These are phyloP conservation scores for Drosophila oshimai DNA, from an alignment of 1,140 invertebrate genomes.

Conservation along the genomic window DNA sequence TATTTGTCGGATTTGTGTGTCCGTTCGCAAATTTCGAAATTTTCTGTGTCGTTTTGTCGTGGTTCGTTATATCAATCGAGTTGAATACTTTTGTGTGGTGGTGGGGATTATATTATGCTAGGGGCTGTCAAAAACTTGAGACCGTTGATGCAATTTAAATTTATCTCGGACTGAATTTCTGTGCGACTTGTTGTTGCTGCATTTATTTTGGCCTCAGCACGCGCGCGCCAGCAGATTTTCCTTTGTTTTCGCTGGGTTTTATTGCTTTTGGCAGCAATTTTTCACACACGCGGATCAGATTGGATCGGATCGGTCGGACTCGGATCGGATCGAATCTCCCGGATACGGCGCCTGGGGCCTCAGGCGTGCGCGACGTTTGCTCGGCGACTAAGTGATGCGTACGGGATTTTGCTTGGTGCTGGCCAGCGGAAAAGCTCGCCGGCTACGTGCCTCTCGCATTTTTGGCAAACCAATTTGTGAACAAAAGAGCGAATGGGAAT, in stretches of 20 bases:
- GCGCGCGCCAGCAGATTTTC: constrained; percentile 40
- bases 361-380: constrained; percentile 62
- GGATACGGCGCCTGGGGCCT: constrained; percentile 46
- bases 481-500: neutral
- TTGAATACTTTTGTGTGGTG: constrained; percentile 3
- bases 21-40: constrained; percentile 28
- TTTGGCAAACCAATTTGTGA: constrained; percentile 25
- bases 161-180: constrained; percentile 54
- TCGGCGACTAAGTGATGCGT: constrained; percentile 58
- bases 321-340: constrained; percentile 51
- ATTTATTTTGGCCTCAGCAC: constrained; percentile 63
- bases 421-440: constrained; percentile 55
- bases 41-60: constrained; percentile 40
- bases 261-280: constrained; percentile 48
- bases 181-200: constrained; percentile 25
- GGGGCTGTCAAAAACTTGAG: constrained; percentile 67
- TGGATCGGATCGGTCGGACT: constrained; percentile 14
- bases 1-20: constrained; percentile 28
- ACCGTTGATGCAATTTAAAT: constrained; percentile 69
- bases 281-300: constrained; percentile 26
- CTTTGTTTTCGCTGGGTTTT: constrained; percentile 41
- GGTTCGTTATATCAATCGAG: constrained; percentile 29
- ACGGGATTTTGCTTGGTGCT: constrained; percentile 18
- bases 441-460: constrained; percentile 9
- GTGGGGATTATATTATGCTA: constrained; percentile 21